These are phyloP conservation scores for Holacanthella duospinosa DNA, from an alignment of 2,888 invertebrate species.

Conservation along the genomic window DNA sequence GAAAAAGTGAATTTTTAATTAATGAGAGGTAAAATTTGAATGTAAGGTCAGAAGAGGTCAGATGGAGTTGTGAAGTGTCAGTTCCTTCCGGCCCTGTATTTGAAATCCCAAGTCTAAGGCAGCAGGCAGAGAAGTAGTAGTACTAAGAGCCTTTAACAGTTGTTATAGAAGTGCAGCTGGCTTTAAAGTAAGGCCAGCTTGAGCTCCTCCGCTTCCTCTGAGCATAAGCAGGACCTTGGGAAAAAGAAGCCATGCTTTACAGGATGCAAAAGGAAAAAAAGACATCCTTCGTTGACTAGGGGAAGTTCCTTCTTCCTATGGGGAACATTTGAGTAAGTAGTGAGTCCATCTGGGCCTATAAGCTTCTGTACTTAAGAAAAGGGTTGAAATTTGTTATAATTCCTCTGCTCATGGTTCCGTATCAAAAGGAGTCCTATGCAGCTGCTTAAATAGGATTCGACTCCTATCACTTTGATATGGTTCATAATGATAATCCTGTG, in stretches of 20 bases:
- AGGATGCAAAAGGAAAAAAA: slow-evolving; percentile 3
- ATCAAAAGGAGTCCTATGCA: not conserved
- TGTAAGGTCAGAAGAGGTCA: no score
- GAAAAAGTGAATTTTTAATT: no score
- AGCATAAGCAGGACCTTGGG: not conserved
- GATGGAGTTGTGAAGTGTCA: no score
- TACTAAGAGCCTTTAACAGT: not conserved
- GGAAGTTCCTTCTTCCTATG: not conserved
- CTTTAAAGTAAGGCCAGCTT: not conserved
- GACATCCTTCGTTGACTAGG: not conserved
- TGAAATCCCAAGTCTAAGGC: not conserved
- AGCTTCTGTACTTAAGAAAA: not conserved
- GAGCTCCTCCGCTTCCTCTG: not conserved
- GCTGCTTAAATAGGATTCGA: not conserved
- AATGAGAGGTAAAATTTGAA: no score
- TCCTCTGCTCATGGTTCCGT: slow-evolving; percentile 1
- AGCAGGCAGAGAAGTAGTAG: not conserved
- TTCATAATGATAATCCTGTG: not conserved
- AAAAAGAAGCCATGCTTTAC: slow-evolving; percentile 4
- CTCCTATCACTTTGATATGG: not conserved
- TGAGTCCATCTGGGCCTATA: slow-evolving; percentile 1
- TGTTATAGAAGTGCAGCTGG: not conserved
- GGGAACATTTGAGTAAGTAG: not conserved
- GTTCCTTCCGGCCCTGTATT: not conserved
- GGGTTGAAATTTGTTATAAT: not conserved